Evolutionary conservation across 2,797 vertebrate genomes (phyloP).

Genomic region (Peromyscus attwateri): DNA sequence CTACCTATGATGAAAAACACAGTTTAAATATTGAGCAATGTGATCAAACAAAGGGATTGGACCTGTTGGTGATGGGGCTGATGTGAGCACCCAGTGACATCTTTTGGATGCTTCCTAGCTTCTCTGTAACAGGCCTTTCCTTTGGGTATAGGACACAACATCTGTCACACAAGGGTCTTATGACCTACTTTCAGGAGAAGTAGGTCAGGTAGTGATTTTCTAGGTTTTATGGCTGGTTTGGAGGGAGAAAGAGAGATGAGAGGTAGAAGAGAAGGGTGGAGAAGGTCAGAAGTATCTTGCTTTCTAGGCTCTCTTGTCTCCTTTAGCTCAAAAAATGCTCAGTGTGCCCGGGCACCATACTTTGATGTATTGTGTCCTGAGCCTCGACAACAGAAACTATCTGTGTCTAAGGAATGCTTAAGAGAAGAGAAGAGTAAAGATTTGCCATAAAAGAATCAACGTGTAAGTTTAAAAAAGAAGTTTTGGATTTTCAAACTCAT

Average conservation of each 20-base stretch:
- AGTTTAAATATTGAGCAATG: not conserved
- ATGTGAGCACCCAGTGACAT: not conserved
- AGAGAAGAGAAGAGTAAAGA: not conserved
- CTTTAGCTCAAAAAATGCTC: not conserved
- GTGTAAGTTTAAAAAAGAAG: not conserved
- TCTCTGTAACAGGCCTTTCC: not conserved
- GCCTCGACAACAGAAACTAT: not conserved
- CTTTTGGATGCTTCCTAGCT: not conserved
- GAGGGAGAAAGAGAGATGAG: not conserved
- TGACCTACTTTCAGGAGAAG: conserved; percentile 60
- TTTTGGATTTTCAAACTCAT: not conserved
- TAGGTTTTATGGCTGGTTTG: conserved; percentile 1
- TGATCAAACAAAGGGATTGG: not conserved
- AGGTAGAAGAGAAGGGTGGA: not conserved
- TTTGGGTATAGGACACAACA: not conserved
- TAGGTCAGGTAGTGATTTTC: conserved; percentile 25
- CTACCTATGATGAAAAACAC: not conserved
- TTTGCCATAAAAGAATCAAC: conserved; percentile 11
- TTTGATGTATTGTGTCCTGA: conserved; percentile 12
- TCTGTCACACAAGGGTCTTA: not conserved
- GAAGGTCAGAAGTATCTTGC: conserved; percentile 29
- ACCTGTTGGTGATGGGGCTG: not conserved
- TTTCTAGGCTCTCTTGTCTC: not conserved
- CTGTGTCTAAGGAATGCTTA: not conserved
- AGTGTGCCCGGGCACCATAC: not conserved